Evolutionary conservation across 1,140 invertebrate genomes (phyloP).

Genomic region (Pseudachorutes palmiensis): DNA sequence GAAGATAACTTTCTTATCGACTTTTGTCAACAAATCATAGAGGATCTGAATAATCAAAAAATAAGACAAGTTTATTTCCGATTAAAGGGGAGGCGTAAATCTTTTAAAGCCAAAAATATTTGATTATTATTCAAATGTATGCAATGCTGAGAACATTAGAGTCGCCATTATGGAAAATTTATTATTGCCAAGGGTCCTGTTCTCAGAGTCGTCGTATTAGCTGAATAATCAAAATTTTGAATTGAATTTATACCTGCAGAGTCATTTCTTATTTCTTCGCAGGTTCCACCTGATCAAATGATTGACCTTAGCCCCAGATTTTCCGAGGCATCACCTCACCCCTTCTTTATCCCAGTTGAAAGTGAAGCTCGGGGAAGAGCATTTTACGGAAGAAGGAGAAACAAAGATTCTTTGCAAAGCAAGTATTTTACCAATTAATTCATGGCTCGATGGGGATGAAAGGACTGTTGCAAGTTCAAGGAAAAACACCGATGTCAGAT

Average conservation of each 20-base stretch:
- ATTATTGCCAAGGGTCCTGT: background rate
- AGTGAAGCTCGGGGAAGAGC: conserved; percentile 24
- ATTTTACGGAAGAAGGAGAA: conserved; percentile 33
- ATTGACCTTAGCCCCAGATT: conserved; percentile 3
- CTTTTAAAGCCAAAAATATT: background rate
- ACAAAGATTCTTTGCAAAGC: conserved; percentile 35
- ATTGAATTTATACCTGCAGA: background rate
- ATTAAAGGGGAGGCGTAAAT: background rate
- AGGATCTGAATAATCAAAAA: background rate
- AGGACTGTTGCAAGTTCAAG: conserved; percentile 23
- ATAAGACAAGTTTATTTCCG: background rate
- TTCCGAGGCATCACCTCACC: conserved; percentile 8
- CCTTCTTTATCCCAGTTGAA: conserved; percentile 22
- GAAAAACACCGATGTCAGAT: conserved; percentile 12
- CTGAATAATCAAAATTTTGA: background rate
- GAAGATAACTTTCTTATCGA: conserved; percentile 3
- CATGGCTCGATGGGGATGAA: conserved; percentile 35
- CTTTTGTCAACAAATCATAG: background rate
- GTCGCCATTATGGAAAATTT: background rate
- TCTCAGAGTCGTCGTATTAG: background rate
- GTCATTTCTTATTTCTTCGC: background rate
- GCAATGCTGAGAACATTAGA: background rate
- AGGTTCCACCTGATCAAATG: background rate
- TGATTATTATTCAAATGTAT: background rate
- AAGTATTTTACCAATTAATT: conserved; percentile 23